These are phyloP conservation scores for Sympetrum striolatum DNA, from an alignment of 2,888 invertebrate species.

Conservation along the genomic window DNA sequence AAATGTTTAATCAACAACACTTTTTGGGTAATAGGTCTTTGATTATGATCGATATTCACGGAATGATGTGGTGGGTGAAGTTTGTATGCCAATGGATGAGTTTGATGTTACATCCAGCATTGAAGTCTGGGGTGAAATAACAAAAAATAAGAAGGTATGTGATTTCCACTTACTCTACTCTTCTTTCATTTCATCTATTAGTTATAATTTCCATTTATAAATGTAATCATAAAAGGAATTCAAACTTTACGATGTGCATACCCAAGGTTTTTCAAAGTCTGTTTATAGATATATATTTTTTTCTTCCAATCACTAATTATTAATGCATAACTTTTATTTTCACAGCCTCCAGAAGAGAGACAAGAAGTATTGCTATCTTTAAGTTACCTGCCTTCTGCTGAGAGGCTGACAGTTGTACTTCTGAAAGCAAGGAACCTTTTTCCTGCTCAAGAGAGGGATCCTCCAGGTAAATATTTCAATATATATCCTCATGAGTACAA, in stretches of 20 bases:
- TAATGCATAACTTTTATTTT: not conserved
- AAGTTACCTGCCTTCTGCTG: slow-evolving; percentile 88
- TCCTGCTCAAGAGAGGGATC: slow-evolving; percentile 65
- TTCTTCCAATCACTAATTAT: too few species aligned
- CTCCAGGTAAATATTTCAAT: slow-evolving; percentile 1
- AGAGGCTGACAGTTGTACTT: slow-evolving; percentile 81
- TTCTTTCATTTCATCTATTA: too few species aligned
- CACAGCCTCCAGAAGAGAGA: slow-evolving; percentile 74
- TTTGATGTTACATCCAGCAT: slow-evolving; percentile 78
- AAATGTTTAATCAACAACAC: not conserved
- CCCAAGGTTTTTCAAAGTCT: too few species aligned
- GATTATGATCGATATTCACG: slow-evolving; percentile 78
- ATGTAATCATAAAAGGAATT: too few species aligned
- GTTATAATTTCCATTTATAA: too few species aligned
- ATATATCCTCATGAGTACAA: not conserved
- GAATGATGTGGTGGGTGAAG: slow-evolving; percentile 87
- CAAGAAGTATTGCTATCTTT: slow-evolving; percentile 84
- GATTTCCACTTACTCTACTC: slow-evolving; percentile 48
- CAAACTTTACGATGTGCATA: too few species aligned
- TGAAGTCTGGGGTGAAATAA: slow-evolving; percentile 88
- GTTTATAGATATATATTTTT: too few species aligned
- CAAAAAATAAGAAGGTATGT: slow-evolving; percentile 73
- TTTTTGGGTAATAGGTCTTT: slow-evolving; percentile 58
- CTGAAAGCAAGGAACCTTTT: slow-evolving; percentile 86
- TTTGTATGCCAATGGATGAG: slow-evolving; percentile 77